These are phyloP conservation scores for Symphodus melops DNA, from an alignment of 2,113 vertebrate species.

Conservation along the genomic window DNA sequence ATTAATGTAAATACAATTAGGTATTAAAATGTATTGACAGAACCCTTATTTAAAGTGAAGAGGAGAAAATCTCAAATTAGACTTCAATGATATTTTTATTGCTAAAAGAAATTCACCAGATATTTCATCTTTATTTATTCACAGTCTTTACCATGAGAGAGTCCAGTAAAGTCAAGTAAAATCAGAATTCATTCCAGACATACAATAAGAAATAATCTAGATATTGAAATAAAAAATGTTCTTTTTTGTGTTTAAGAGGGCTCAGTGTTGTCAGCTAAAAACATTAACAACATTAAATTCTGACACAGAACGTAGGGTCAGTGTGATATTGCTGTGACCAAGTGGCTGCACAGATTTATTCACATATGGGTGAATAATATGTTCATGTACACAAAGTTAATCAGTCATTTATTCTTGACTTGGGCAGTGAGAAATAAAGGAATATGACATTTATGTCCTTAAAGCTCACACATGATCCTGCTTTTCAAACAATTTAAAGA, in stretches of 20 bases:
- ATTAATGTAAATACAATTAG: too few species aligned
- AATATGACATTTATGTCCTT: not conserved
- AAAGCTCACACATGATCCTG: too few species aligned
- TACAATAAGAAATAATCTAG: not conserved
- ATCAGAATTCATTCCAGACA: too few species aligned
- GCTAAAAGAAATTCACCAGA: too few species aligned
- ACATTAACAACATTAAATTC: constrained; percentile 20
- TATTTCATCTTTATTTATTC: too few species aligned
- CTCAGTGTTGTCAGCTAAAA: not conserved
- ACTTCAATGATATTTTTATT: too few species aligned
- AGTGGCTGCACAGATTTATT: not conserved
- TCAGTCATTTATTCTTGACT: not conserved
- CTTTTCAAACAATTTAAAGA: too few species aligned
- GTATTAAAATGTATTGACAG: too few species aligned
- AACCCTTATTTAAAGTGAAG: too few species aligned
- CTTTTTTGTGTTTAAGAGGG: not conserved
- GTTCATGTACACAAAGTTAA: not conserved
- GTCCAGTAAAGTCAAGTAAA: too few species aligned
- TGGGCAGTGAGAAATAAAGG: not conserved
- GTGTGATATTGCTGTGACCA: not conserved
- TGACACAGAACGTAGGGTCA: not conserved
- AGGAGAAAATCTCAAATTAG: too few species aligned
- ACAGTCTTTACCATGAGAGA: too few species aligned
- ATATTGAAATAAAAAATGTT: constrained; percentile 1
- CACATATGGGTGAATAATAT: constrained; percentile 10